Evolutionary conservation across 2,797 vertebrate species (phyloP).

Genomic region (Rhadinocentrus ornatus): DNA sequence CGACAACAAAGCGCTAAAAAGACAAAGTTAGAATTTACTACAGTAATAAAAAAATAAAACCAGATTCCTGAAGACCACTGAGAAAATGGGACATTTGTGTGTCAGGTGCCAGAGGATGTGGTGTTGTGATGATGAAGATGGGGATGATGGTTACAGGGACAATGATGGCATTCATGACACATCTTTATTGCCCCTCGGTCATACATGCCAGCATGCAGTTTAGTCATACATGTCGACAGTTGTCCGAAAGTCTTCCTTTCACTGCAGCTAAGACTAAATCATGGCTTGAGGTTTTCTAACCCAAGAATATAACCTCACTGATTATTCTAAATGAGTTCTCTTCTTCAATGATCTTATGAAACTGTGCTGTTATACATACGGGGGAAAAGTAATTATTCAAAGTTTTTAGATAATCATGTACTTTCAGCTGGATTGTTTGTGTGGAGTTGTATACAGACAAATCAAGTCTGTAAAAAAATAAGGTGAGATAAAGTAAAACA

Average conservation of each 20-base stretch:
- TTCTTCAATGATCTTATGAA: neutral
- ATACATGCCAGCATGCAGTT: conserved; percentile 62
- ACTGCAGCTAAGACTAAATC: conserved; percentile 13
- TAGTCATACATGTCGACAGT: conserved; percentile 67
- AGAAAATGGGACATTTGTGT: conserved; percentile 25
- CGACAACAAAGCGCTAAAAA: conserved; percentile 10
- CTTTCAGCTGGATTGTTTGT: neutral
- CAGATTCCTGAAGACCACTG: neutral
- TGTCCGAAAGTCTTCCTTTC: conserved; percentile 37
- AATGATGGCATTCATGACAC: conserved; percentile 73
- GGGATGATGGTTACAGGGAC: conserved; percentile 65
- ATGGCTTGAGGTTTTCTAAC: neutral
- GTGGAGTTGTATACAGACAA: neutral
- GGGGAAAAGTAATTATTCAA: neutral
- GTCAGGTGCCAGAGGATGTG: conserved; percentile 56
- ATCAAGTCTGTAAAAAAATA: neutral
- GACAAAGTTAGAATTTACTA: conserved; percentile 6
- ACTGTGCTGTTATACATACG: neutral
- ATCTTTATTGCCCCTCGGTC: conserved; percentile 64
- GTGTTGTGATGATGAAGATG: conserved; percentile 64
- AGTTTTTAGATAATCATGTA: neutral
- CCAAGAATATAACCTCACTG: neutral
- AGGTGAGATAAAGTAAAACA: neutral
- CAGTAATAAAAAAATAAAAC: neutral
- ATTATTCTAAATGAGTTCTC: neutral